Evolutionary conservation across 2,888 invertebrate species (phyloP).

Genomic region (Candidula unifasciata): DNA sequence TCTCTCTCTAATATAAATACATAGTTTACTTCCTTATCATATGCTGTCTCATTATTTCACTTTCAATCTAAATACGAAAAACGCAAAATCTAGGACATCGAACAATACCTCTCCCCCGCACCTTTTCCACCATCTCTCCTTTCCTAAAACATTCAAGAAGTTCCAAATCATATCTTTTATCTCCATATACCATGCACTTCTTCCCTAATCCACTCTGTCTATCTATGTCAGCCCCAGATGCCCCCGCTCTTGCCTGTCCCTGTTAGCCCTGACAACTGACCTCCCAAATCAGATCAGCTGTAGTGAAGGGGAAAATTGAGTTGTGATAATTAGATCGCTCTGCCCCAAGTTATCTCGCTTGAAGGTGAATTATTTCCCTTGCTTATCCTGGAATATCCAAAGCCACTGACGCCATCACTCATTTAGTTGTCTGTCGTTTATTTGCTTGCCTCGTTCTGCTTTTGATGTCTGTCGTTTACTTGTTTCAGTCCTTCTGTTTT

Average conservation of each 20-base stretch:
- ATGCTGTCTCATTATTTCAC: neutral
- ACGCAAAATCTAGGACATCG: too few relatives aligned
- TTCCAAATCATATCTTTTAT: too few relatives aligned
- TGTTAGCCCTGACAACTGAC: neutral
- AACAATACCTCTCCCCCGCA: too few relatives aligned
- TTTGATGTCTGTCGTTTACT: neutral
- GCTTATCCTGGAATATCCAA: too few relatives aligned
- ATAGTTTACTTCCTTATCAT: neutral
- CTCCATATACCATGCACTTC: neutral
- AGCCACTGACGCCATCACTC: neutral
- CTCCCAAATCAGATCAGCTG: constrained; percentile 24
- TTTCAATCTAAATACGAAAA: neutral
- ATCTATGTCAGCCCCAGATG: neutral
- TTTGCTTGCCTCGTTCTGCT: neutral
- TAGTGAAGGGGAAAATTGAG: constrained; percentile 21
- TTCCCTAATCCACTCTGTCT: neutral
- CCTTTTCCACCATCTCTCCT: too few relatives aligned
- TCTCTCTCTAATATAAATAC: neutral
- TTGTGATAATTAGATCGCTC: constrained; percentile 18
- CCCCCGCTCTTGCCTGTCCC: too few relatives aligned
- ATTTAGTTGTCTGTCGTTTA: neutral
- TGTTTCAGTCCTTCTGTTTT: neutral
- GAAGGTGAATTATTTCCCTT: neutral
- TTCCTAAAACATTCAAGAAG: too few relatives aligned
- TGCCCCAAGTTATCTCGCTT: neutral